Evolutionary conservation across 2,888 invertebrate species (phyloP), one percentile per base, ranked within the genome.

Genomic region (Dinocampus coccinellae): DNA sequence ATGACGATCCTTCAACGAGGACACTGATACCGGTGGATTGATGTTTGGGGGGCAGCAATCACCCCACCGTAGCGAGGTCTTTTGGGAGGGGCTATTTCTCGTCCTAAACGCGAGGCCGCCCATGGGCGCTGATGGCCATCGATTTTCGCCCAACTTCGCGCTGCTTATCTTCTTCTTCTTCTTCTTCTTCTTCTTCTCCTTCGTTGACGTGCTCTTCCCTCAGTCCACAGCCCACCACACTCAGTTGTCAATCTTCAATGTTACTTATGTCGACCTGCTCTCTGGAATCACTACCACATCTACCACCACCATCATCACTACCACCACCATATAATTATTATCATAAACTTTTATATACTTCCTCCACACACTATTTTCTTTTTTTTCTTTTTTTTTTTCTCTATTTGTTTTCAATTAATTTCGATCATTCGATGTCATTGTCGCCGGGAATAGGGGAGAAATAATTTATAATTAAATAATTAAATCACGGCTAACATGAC

Each of bases 51-150:
- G 88, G 90, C 96, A 97, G 90, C 95, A 95, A 91, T 97, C 97
- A 89, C 96, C 96, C 97, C 97, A 97, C 90, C 97, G 94, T 87
- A 97, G 93, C 89, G 96, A 96, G 90, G 97, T 97, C 92, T 96
- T 96, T 91, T 96, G 96, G 90, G 96, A 96, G 92, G 97, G 97
- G 92, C 95, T 96, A 91, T 97, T 97, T 90, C 96, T 94, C 89
- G 96, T 96, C 91, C 93, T 96, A 93, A 96, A 96, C 90, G 93
- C 95, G 93, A 95, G 92, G 92, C 95, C 95, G 92, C 94, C 95
- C 96, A 96, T 96, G 94, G 93, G 93, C 93, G 90, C 90, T 89
- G 88, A 85, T 88, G 86, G 87, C 87, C 87, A 87, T 87, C 85
- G 87, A 86, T 87, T 86, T 86, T 81, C 83, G 75, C 83, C 80